Evolutionary conservation across 2,113 vertebrate species (phyloP).

Genomic region (Probosciger aterrimus): DNA sequence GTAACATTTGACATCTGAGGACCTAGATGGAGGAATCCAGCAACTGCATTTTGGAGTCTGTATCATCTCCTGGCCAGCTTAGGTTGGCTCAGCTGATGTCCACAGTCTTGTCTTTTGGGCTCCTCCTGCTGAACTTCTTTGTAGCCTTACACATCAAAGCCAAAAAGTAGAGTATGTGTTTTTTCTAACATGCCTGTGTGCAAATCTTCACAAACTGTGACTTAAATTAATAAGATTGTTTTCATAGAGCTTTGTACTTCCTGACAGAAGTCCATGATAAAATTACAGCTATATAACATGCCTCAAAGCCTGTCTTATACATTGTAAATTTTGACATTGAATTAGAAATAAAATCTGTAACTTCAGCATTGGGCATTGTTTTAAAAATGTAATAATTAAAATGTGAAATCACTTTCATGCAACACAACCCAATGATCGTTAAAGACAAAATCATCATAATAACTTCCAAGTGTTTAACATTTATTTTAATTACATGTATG

Average conservation of each 20-base stretch:
- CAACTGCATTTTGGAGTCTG: not conserved
- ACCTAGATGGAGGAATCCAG: not conserved
- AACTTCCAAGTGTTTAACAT: not conserved
- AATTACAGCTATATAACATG: not conserved
- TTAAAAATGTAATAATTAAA: not conserved
- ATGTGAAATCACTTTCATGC: not conserved
- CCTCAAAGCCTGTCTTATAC: not conserved
- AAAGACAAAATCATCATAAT: not conserved
- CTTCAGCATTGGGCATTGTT: not conserved
- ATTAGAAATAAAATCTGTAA: not conserved
- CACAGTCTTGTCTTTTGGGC: not conserved
- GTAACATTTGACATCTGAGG: not conserved
- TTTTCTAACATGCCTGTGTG: not conserved
- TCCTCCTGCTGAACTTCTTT: not conserved
- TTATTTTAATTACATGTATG: not conserved
- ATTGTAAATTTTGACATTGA: not conserved
- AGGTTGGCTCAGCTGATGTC: not conserved
- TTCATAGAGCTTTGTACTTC: not conserved
- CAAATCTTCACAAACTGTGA: not conserved
- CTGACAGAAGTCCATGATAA: not conserved
- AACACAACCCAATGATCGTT: not conserved
- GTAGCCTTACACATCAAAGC: not conserved
- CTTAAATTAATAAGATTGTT: not conserved
- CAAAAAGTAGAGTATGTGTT: not conserved
- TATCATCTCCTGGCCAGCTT: not conserved